Conservation (phyloP, 2,888 invertebrate species). For the Cantharis nigra region DNA sequence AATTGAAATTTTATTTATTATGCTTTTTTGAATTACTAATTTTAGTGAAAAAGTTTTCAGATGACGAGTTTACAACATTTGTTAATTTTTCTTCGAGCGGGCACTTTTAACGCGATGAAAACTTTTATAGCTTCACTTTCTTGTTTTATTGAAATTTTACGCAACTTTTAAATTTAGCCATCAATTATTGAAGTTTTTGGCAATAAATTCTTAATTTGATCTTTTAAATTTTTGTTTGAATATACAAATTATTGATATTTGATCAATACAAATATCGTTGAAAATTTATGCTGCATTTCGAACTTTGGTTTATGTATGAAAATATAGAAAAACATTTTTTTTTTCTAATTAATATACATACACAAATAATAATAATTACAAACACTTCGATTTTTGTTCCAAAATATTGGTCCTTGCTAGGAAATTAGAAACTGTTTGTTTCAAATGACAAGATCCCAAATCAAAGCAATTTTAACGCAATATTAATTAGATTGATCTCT, state of each 20-base stretch:
- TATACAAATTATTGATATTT: background rate
- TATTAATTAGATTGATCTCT: too few relatives aligned
- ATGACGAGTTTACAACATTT: slow-evolving; percentile 46
- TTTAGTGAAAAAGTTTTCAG: slow-evolving; percentile 38
- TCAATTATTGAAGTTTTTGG: slow-evolving; percentile 16
- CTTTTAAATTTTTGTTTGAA: background rate
- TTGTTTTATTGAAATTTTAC: slow-evolving; percentile 30
- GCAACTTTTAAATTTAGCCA: slow-evolving; percentile 6
- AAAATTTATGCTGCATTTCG: background rate
- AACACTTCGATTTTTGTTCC: too few relatives aligned
- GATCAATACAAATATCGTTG: background rate
- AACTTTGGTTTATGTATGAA: background rate
- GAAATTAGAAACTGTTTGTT: too few relatives aligned
- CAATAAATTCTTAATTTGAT: background rate
- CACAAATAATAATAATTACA: too few relatives aligned
- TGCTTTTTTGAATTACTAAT: slow-evolving; percentile 37
- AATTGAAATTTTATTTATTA: slow-evolving; percentile 7
- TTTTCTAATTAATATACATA: too few relatives aligned
- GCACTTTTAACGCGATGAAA: slow-evolving; percentile 49
- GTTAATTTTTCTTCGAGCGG: slow-evolving; percentile 44
- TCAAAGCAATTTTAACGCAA: too few relatives aligned
- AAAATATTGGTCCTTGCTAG: too few relatives aligned
- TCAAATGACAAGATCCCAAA: too few relatives aligned
- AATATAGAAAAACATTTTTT: too few relatives aligned
- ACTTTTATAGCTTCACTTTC: slow-evolving; percentile 42